Conservation (phyloP, 2,113 vertebrate species). For the Brachypteracias leptosomus region DNA sequence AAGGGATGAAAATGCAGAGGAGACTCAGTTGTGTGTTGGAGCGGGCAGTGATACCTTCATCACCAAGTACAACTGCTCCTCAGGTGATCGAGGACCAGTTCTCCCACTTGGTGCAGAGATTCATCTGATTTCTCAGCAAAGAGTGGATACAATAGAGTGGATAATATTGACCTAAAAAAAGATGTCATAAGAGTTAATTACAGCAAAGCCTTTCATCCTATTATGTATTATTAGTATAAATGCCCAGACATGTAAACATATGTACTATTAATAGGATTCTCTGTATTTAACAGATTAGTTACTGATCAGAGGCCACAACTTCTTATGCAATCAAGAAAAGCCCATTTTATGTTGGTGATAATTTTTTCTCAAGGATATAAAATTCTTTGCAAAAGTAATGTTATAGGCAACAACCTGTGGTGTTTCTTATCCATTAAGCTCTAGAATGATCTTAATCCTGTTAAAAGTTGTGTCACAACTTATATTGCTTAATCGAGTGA, state of each 20-base stretch:
- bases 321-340: not conserved
- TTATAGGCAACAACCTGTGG: not conserved
- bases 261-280: not conserved
- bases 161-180: not conserved
- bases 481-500: not conserved
- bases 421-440: not conserved
- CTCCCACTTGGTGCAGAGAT: fast-evolving
- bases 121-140: not conserved
- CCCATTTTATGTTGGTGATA: not conserved
- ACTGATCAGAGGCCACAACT: not conserved
- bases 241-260: not conserved
- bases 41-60: not conserved
- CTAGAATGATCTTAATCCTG: not conserved
- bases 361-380: not conserved
- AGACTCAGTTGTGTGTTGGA: not conserved
- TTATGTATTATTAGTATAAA: not conserved
- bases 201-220: not conserved
- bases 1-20: not conserved
- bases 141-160: not conserved
- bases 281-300: not conserved
- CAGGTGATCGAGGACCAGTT: not conserved
- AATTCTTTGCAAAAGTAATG: not conserved
- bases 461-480: not conserved
- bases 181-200: not conserved
- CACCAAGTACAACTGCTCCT: not conserved